Percentiles rank a stretch among this genome's conserved stretches.
phyloP scores from a whole-genome alignment of 2,113 vertebrate species.

The Chionis minor region DNA sequence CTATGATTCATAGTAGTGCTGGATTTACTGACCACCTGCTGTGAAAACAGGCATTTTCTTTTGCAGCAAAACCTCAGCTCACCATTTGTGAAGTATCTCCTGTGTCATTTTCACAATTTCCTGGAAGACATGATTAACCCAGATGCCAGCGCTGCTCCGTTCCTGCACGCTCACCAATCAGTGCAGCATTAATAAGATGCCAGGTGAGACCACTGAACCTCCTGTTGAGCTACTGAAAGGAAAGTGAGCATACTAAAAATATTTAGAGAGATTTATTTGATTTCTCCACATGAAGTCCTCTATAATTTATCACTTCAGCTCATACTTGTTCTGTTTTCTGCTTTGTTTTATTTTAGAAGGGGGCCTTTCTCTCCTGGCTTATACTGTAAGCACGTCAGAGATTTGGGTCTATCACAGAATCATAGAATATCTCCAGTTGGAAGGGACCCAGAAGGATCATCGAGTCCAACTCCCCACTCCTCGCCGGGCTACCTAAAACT shows the following conservation, averaged over 20 bases:
- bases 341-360: neutral
- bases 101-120: neutral
- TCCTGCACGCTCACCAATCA: neutral
- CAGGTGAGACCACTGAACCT: conserved; percentile 7
- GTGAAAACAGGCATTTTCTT: neutral
- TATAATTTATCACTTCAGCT: conserved; percentile 13
- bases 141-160: neutral
- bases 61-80: neutral
- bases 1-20: neutral
- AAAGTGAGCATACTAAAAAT: conserved; percentile 47
- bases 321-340: neutral
- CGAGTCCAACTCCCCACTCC: neutral
- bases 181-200: neutral
- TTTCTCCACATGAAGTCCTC: conserved; percentile 23
- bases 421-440: neutral
- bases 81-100: neutral
- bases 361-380: neutral
- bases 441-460: neutral
- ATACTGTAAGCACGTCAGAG: neutral
- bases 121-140: neutral
- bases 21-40: neutral
- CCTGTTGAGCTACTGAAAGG: conserved; percentile 20
- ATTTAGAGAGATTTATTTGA: conserved; percentile 47
- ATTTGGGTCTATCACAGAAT: neutral
- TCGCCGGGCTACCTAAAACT: neutral